These are phyloP conservation scores for Trissolcus brochymenae DNA, from an alignment of 2,888 invertebrate species.

Conservation along the genomic window DNA sequence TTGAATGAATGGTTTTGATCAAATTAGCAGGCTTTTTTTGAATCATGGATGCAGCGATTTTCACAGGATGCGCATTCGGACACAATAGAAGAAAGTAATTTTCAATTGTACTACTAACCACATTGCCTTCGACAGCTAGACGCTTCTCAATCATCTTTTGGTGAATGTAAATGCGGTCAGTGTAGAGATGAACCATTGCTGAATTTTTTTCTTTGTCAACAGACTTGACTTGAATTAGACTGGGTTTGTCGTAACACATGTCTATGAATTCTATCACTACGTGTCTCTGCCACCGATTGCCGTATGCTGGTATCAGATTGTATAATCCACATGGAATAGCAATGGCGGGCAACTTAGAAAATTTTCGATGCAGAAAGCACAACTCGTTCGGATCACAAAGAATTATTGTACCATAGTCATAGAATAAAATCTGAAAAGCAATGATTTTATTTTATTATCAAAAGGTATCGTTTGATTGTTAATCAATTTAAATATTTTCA, in stretches of 20 bases:
- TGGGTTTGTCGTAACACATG: not conserved
- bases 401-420: constrained; percentile 72
- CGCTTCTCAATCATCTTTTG: constrained; percentile 19
- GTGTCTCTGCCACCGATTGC: constrained; percentile 19
- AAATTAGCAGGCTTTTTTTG: not conserved
- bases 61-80: not conserved
- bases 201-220: constrained; percentile 25
- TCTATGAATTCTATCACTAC: constrained; percentile 4
- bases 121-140: constrained; percentile 10
- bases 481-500: not conserved
- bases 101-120: constrained; percentile 32
- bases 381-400: constrained; percentile 63
- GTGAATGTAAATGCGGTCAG: not conserved
- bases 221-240: constrained; percentile 1
- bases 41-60: not conserved
- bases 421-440: constrained; percentile 68
- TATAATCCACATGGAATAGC: constrained; percentile 71
- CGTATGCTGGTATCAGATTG: constrained; percentile 63
- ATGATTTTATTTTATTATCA: not conserved
- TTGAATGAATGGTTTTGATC: not conserved
- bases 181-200: constrained; percentile 14
- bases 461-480: too few species aligned
- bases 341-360: constrained; percentile 68
- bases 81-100: constrained; percentile 15
- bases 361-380: constrained; percentile 67